phyloP scores from a whole-genome alignment of 1,140 invertebrate genomes.

The Bicyclus anynana region DNA sequence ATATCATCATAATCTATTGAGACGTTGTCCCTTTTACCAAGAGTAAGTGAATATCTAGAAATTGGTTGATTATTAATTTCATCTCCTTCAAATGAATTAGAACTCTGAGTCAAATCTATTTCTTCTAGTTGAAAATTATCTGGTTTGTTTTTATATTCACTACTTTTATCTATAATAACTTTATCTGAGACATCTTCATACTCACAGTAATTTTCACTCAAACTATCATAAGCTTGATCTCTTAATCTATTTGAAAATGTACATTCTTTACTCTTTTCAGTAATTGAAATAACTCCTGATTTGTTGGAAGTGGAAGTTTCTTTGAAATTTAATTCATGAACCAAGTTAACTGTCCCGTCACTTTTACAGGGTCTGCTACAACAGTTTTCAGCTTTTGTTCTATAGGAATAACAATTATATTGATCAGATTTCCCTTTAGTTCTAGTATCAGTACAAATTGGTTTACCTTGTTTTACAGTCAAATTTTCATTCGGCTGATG shows the following conservation, averaged over 20 bases:
- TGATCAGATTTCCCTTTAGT: not conserved
- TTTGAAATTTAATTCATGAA: too few species aligned
- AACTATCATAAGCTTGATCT: not conserved
- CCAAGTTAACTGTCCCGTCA: too few species aligned
- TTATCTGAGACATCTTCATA: not conserved
- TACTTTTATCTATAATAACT: not conserved
- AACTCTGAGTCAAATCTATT: constrained; percentile 52
- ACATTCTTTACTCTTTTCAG: too few species aligned
- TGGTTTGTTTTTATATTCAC: not conserved
- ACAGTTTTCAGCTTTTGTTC: not conserved
- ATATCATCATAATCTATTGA: constrained; percentile 59
- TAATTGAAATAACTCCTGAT: too few species aligned
- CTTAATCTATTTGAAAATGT: too few species aligned
- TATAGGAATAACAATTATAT: not conserved
- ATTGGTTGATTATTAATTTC: constrained; percentile 5
- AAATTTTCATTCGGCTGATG: not conserved
- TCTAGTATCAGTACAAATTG: not conserved
- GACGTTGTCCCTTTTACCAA: constrained; percentile 46
- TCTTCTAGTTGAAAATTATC: constrained; percentile 14
- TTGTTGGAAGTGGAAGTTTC: too few species aligned
- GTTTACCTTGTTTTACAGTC: not conserved
- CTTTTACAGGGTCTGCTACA: too few species aligned
- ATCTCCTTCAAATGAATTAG: constrained; percentile 12
- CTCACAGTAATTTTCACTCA: not conserved
- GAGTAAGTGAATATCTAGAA: not conserved